A percentile compares a stretch with the other conserved stretches of the same genome.
phyloP scores from a whole-genome alignment of 92 coral and sea anemone genomes.

The Pocillopora meandrina region DNA sequence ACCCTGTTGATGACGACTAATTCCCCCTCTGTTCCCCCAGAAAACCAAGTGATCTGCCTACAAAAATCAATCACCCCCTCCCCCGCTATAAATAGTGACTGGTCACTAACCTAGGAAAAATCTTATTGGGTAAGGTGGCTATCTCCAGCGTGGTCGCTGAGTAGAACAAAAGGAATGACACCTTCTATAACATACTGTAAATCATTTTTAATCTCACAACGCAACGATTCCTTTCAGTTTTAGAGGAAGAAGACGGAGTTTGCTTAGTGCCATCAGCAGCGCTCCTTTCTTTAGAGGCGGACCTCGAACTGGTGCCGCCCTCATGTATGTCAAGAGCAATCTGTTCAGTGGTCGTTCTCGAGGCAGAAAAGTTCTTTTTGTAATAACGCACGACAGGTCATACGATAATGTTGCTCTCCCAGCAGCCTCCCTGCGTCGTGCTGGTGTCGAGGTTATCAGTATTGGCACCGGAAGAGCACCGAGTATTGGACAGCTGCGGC shows the following conservation, averaged over 20 bases:
- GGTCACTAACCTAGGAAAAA: too few species aligned
- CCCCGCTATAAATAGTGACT: too few species aligned
- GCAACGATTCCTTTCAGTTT: slow-evolving; percentile 5
- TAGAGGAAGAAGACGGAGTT: slow-evolving; percentile 32
- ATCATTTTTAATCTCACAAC: background rate
- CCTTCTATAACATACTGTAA: background rate
- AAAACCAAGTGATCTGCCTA: too few species aligned
- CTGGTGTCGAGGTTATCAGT: slow-evolving; percentile 39
- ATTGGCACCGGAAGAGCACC: slow-evolving; percentile 48
- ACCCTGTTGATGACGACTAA: too few species aligned
- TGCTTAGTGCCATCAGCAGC: slow-evolving; percentile 62
- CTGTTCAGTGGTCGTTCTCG: slow-evolving; percentile 41
- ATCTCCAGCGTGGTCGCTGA: too few species aligned
- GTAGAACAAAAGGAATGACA: background rate
- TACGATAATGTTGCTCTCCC: slow-evolving; percentile 41
- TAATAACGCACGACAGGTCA: slow-evolving; percentile 63
- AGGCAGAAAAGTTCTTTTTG: slow-evolving; percentile 34
- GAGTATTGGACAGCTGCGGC: slow-evolving; percentile 22
- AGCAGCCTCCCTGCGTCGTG: slow-evolving; percentile 39
- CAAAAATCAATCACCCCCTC: too few species aligned
- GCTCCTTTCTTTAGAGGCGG: slow-evolving; percentile 68
- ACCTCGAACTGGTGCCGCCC: slow-evolving; percentile 70
- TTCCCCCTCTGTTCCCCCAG: too few species aligned
- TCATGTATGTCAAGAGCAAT: slow-evolving; percentile 28
- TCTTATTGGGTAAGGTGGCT: too few species aligned